Conservation (phyloP, 2,113 vertebrate species). For the Nothocercus nigrocapillus region DNA sequence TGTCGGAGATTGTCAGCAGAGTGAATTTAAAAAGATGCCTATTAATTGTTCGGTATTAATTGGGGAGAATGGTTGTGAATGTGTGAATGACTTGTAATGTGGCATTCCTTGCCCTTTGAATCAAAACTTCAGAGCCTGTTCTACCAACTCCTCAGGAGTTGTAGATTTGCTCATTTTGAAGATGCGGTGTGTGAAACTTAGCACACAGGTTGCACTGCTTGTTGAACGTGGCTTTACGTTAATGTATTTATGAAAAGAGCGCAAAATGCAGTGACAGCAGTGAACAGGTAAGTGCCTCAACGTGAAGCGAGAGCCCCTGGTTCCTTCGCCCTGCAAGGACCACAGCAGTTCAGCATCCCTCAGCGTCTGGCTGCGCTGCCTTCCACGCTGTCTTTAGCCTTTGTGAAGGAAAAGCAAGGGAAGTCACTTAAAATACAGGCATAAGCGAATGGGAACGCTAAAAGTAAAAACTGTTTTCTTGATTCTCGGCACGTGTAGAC, state of each 20-base stretch:
- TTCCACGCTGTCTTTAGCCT: not conserved
- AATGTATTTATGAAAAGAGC: not conserved
- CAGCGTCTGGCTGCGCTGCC: conserved; percentile 13
- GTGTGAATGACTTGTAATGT: conserved; percentile 33
- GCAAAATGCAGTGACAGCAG: conserved; percentile 18
- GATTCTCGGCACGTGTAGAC: not conserved
- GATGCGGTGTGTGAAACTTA: conserved; percentile 54
- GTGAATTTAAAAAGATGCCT: conserved; percentile 27
- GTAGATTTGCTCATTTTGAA: conserved; percentile 47
- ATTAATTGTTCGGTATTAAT: conserved; percentile 30
- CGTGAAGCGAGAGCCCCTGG: not conserved
- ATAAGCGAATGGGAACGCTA: not conserved
- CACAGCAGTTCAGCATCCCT: conserved; percentile 45
- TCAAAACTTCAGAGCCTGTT: conserved; percentile 67
- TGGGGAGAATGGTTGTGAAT: conserved; percentile 27
- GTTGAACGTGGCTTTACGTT: conserved; percentile 2
- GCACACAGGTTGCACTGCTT: conserved; percentile 33
- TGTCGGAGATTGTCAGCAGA: conserved; percentile 33
- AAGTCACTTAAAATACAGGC: not conserved
- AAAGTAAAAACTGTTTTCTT: not conserved
- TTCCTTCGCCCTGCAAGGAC: not conserved
- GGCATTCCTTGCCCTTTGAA: conserved; percentile 55
- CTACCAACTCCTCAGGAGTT: conserved; percentile 55
- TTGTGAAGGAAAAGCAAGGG: not conserved
- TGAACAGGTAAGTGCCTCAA: conserved; percentile 75